Conservation (phyloP, 2,113 vertebrate species). For the Ceuthmochares aereus region DNA sequence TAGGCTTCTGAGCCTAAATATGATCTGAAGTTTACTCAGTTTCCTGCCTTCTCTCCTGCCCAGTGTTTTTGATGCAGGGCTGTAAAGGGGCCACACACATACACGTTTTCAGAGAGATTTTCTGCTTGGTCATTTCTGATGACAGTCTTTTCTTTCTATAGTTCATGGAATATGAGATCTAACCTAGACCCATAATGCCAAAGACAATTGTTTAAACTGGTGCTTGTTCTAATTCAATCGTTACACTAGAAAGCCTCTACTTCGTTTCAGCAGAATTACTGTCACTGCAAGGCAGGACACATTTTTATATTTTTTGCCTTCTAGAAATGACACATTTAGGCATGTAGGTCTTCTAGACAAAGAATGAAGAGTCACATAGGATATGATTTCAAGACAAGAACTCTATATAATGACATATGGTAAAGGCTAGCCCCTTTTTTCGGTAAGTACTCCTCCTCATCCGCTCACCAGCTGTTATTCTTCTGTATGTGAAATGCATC, state of each 20-base stretch:
- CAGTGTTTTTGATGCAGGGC: not conserved
- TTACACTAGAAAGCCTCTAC: not conserved
- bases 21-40: not conserved
- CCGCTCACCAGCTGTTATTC: conserved; percentile 69
- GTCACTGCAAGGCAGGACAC: not conserved
- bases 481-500: conserved; percentile 32
- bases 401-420: not conserved
- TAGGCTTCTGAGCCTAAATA: not conserved
- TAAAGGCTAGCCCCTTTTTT: conserved; percentile 5
- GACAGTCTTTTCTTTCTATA: not conserved
- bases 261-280: not conserved
- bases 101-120: not conserved
- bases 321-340: not conserved
- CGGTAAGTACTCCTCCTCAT: conserved; percentile 38
- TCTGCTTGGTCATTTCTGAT: not conserved
- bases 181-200: not conserved
- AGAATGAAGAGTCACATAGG: not conserved
- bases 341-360: not conserved
- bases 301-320: not conserved
- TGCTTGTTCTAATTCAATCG: not conserved
- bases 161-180: not conserved
- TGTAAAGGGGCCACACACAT: not conserved
- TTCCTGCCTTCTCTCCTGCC: not conserved
- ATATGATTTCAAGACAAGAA: not conserved
- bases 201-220: not conserved